These are phyloP conservation scores for Porites australiensis DNA, from an alignment of 64 coral and sea anemone species.

Conservation along the genomic window DNA sequence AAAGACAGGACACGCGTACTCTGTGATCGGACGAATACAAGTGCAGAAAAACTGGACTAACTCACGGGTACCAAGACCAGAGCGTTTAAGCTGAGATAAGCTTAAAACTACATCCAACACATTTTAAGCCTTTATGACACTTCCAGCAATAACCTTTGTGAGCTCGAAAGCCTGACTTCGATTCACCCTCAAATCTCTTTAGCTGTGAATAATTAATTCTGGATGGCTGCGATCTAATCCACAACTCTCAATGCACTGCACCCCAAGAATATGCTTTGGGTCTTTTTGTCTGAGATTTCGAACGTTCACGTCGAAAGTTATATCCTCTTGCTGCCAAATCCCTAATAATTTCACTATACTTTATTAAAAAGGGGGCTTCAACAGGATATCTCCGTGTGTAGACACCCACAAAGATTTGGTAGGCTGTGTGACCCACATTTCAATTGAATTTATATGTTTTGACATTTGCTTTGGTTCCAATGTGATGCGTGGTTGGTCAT, in stretches of 20 bases:
- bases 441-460: constrained; percentile 7
- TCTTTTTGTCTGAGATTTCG: neutral
- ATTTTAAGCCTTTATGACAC: constrained; percentile 3
- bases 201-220: neutral
- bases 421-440: constrained; percentile 46
- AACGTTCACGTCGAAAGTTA: constrained; percentile 52
- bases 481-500: no score
- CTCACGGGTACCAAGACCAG: no score
- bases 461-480: constrained; percentile 2
- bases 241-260: neutral
- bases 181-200: neutral
- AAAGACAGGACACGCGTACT: no score
- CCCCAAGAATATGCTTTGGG: neutral
- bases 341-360: neutral
- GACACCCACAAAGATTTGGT: constrained; percentile 52
- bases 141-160: constrained; percentile 34
- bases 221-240: neutral
- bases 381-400: constrained; percentile 45
- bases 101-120: constrained; percentile 28
- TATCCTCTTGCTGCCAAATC: constrained; percentile 62
- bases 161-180: neutral
- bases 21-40: no score
- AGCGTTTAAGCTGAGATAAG: no score
- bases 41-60: no score
- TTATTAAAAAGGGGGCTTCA: constrained; percentile 7